phyloP scores from a whole-genome alignment of 2,888 invertebrate genomes.

The Drosophila kambysellisi region DNA sequence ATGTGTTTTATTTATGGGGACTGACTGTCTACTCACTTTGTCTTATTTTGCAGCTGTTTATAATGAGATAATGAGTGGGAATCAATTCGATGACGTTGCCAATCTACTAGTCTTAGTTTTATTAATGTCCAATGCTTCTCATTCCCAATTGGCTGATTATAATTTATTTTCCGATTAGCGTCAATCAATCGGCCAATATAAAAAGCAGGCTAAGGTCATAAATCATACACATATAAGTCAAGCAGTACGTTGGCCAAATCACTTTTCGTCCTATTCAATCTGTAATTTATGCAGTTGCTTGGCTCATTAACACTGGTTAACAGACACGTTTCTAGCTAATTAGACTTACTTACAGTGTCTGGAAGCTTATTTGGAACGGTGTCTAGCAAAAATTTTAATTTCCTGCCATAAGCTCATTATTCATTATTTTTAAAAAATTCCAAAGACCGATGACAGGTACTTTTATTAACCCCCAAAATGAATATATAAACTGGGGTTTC shows the following conservation, averaged over 20 bases:
- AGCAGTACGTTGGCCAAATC: slow-evolving; percentile 8
- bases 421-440: no score
- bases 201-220: slow-evolving; percentile 28
- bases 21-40: slow-evolving; percentile 13
- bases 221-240: slow-evolving; percentile 4
- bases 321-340: not conserved
- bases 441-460: no score
- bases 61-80: slow-evolving; percentile 36
- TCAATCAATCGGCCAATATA: slow-evolving; percentile 54
- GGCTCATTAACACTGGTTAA: not conserved
- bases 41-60: slow-evolving; percentile 39
- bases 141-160: not conserved
- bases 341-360: not conserved
- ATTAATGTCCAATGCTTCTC: not conserved
- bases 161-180: slow-evolving; percentile 40
- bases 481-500: no score
- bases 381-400: no score
- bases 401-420: no score
- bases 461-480: no score
- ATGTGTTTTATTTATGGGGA: not conserved
- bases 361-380: no score
- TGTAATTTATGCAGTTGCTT: not conserved
- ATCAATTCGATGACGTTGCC: slow-evolving; percentile 32
- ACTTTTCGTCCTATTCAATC: slow-evolving; percentile 1
- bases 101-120: not conserved